A percentile compares a stretch with the other conserved stretches of the same genome.
Evolutionary conservation across 2,888 invertebrate species (phyloP).

Genomic region (Rotaria sp.): DNA sequence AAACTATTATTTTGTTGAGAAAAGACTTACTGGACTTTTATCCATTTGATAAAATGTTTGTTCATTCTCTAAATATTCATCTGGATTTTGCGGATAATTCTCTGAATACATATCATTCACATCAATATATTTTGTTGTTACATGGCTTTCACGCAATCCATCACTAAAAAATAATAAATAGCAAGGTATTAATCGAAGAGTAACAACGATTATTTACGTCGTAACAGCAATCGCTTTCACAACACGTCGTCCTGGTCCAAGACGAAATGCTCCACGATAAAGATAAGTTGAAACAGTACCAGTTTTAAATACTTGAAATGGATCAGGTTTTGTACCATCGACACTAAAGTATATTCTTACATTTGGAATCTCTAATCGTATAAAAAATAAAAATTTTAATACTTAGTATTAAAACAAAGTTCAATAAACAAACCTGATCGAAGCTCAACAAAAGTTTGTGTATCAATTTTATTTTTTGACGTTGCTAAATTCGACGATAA

Average conservation of each 20-base stretch:
- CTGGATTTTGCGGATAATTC: not conserved
- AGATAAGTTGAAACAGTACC: constrained; percentile 52
- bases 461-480: constrained; percentile 38
- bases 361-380: constrained; percentile 49
- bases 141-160: constrained; percentile 52
- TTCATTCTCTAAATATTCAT: not conserved
- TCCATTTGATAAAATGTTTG: not conserved
- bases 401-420: not conserved
- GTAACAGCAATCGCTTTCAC: constrained; percentile 52
- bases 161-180: constrained; percentile 45
- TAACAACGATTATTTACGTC: not conserved
- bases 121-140: constrained; percentile 51
- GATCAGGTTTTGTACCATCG: constrained; percentile 54
- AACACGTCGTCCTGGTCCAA: constrained; percentile 52
- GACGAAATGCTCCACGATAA: constrained; percentile 54
- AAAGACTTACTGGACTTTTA: not conserved
- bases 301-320: constrained; percentile 50
- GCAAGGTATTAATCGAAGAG: not conserved
- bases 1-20: not conserved
- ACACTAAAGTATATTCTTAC: constrained; percentile 55
- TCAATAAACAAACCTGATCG: constrained; percentile 26
- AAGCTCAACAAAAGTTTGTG: constrained; percentile 40
- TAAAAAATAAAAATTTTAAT: not conserved
- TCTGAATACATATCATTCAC: constrained; percentile 48
- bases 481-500: constrained; percentile 27